phyloP scores from a whole-genome alignment of 1,140 invertebrate genomes.

The Saxidomus purpurata region DNA sequence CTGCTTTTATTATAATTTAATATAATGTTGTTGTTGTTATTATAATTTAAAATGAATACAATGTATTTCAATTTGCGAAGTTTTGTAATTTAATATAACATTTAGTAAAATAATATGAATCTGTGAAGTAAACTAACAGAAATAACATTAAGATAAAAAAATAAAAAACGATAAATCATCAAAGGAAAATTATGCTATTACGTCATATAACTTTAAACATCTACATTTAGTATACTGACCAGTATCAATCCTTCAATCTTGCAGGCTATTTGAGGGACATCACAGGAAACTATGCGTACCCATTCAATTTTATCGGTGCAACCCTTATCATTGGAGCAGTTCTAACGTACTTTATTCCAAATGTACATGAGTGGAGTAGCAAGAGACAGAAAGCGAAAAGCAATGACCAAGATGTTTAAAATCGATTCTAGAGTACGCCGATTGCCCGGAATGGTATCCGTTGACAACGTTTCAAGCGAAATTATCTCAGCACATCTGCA shows the following conservation, averaged over 20 bases:
- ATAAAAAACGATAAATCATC: too few relatives aligned
- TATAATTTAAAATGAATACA: too few relatives aligned
- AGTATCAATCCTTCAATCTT: neutral
- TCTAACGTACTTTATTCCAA: conserved; percentile 33
- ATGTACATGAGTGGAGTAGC: conserved; percentile 26
- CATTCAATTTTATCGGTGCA: conserved; percentile 31
- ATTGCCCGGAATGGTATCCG: too few relatives aligned
- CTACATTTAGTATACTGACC: neutral
- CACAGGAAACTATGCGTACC: conserved; percentile 4
- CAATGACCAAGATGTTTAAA: neutral
- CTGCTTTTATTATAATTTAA: too few relatives aligned
- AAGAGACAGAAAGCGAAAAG: neutral
- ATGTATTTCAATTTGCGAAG: too few relatives aligned
- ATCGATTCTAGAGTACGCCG: too few relatives aligned
- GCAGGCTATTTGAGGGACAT: conserved; percentile 35
- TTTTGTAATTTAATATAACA: too few relatives aligned
- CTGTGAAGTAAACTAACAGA: neutral
- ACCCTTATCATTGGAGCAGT: conserved; percentile 34
- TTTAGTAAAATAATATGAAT: neutral
- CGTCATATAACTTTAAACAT: neutral
- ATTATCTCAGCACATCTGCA: too few relatives aligned
- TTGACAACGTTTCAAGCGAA: too few relatives aligned
- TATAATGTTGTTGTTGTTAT: too few relatives aligned
- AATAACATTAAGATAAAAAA: too few relatives aligned
- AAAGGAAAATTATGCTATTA: too few relatives aligned